These are phyloP conservation scores for Chamaea fasciata DNA, from an alignment of 2,113 vertebrate species.

Conservation along the genomic window DNA sequence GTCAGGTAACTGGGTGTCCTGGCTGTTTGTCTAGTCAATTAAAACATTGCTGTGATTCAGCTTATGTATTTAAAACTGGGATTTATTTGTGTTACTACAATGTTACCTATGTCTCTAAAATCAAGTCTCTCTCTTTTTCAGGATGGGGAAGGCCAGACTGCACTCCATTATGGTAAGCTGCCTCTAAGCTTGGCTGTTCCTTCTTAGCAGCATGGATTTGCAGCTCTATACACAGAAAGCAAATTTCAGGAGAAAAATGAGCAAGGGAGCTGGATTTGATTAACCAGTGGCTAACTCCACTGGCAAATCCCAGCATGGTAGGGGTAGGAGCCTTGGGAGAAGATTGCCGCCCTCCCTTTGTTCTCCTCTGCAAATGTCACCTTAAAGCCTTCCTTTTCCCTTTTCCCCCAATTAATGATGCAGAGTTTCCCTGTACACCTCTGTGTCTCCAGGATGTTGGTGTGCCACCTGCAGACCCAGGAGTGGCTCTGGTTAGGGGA, in stretches of 20 bases:
- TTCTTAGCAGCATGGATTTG: background rate
- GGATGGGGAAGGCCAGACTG: conserved; percentile 97
- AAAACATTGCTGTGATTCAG: background rate
- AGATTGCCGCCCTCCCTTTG: background rate
- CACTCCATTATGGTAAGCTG: conserved; percentile 95
- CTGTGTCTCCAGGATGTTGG: background rate
- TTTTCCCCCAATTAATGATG: background rate
- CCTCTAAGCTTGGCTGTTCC: background rate
- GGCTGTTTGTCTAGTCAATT: background rate
- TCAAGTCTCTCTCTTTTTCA: conserved; percentile 71
- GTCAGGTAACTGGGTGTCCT: background rate
- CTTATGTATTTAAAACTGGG: background rate
- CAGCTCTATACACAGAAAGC: background rate
- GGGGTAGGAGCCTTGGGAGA: background rate
- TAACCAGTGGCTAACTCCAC: background rate
- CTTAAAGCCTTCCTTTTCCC: background rate
- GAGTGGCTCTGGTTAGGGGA: background rate
- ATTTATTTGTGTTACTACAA: background rate
- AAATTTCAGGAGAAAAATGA: background rate
- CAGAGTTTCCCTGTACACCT: background rate
- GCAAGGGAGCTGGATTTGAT: background rate
- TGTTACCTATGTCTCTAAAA: conserved; percentile 4
- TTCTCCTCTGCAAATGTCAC: background rate
- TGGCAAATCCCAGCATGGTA: background rate
- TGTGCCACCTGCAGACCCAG: background rate